These are phyloP conservation scores for Chromobotia macracanthus DNA, from an alignment of 2,797 vertebrate species.

Conservation along the genomic window DNA sequence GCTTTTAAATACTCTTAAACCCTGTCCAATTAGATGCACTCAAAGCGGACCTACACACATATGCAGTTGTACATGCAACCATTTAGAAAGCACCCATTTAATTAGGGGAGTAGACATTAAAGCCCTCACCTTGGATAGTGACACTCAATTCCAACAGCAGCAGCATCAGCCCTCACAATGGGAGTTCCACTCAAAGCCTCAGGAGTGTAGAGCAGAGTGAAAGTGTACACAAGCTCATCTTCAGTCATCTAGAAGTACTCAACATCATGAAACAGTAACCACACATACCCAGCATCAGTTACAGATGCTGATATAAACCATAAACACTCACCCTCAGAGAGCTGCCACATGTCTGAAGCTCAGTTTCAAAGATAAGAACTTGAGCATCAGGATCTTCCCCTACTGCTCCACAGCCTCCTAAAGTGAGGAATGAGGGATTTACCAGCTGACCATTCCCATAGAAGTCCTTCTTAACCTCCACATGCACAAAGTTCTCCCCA, in stretches of 20 bases:
- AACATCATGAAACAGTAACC: constrained; percentile 9
- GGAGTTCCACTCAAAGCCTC: not conserved
- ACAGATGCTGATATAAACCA: not conserved
- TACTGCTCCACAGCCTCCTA: constrained; percentile 64
- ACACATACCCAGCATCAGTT: not conserved
- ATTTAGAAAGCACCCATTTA: too few species aligned
- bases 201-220: constrained; percentile 66
- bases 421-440: constrained; percentile 57
- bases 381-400: constrained; percentile 53
- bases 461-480: constrained; percentile 70
- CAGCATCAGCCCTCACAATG: constrained; percentile 65
- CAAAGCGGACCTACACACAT: not conserved
- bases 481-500: constrained; percentile 58
- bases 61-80: too few species aligned
- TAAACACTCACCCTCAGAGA: constrained; percentile 54
- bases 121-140: constrained; percentile 72
- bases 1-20: too few species aligned
- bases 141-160: constrained; percentile 69
- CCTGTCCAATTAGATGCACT: too few species aligned
- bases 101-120: too few species aligned
- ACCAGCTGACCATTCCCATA: constrained; percentile 68
- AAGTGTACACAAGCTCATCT: constrained; percentile 67
- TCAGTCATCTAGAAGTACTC: constrained; percentile 63
- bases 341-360: constrained; percentile 69
- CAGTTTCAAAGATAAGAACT: constrained; percentile 65